Evolutionary conservation across 92 coral and sea anemone species (phyloP).

Genomic region (Diadumene lineata): DNA sequence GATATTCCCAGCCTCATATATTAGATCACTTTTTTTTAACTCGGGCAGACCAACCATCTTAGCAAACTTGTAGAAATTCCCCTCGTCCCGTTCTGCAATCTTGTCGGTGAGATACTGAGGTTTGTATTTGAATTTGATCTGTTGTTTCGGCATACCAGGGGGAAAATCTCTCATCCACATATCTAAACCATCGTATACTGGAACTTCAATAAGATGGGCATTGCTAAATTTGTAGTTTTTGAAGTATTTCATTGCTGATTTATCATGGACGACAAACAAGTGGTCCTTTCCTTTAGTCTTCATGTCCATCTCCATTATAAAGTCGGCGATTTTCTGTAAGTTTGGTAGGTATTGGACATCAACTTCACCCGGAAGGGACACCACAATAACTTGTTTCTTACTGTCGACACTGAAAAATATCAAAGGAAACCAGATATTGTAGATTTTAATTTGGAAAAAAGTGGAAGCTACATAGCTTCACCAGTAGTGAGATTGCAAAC

Average conservation of each 20-base stretch:
- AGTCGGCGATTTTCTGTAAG: constrained; percentile 49
- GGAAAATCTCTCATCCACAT: constrained; percentile 82
- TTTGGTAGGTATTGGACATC: constrained; percentile 45
- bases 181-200: constrained; percentile 34
- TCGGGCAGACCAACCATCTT: constrained; percentile 49
- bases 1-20: constrained; percentile 70
- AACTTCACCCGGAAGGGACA: constrained; percentile 55
- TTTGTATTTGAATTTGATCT: constrained; percentile 57
- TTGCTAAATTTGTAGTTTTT: constrained; percentile 37
- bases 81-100: constrained; percentile 41
- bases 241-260: constrained; percentile 42
- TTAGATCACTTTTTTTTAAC: constrained; percentile 35
- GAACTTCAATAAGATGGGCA: constrained; percentile 52
- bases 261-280: constrained; percentile 58
- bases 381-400: constrained; percentile 59
- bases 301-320: constrained; percentile 55
- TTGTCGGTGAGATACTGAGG: constrained; percentile 48
- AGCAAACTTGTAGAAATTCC: constrained; percentile 42
- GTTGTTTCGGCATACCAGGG: constrained; percentile 58
- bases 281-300: constrained; percentile 63
- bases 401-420: constrained; percentile 7
- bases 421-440: neutral
- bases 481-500: neutral
- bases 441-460: too few species aligned
- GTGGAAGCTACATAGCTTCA: neutral